Base-by-base conservation (phyloP, 2,797 vertebrate genomes). In the Ambastaia sidthimunki region DNA sequence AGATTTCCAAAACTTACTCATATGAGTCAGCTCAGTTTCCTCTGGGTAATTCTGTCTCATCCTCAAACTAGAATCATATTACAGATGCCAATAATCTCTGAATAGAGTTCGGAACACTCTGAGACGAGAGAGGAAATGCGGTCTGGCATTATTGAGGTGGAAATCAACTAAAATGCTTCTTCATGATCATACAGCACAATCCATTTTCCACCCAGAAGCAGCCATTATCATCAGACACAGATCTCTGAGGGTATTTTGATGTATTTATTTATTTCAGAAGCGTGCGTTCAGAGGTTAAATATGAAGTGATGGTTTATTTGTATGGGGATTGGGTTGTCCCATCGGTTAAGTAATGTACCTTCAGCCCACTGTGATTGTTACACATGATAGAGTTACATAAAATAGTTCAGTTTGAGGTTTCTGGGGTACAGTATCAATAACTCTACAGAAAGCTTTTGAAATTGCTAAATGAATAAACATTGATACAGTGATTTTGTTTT, bases 231-330 rank as follows among this genome's bases (percentile, higher is more conserved):
- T 70, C 76, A 78, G 25, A 23, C 13, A 9, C 19, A n/a, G 41
- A 50, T 78, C 67, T 78, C 57, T 0, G 37, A 69, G 18, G 65
- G 28, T 19, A 21, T 71, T 70, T 55, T 60, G 55, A 70, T 50
- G 48, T 16, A 62, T 55, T 48, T 31, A 23, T 67, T 9, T 28
- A 54, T 41, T 25, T 63, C 65, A 21, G 13, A 70, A 48, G 59
- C 48, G 47, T 50, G 9, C 28, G 70, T 23, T 67, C 66, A 4
- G 75, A 70, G 55, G 76, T 77, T 70, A 78, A 78, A 62, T 69
- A 60, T 60, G 60, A 78, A 70, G 66, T 60, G 41, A 78, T 70
- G 74, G 44, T 67, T 66, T 67, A 76, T 76, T 77, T 69, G 75
- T 70, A 70, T 60, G 54, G 74, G 41, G 63, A 76, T 68, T 44